phyloP scores from a whole-genome alignment of 2,888 invertebrate species.

The Sarcophaga variegata region DNA sequence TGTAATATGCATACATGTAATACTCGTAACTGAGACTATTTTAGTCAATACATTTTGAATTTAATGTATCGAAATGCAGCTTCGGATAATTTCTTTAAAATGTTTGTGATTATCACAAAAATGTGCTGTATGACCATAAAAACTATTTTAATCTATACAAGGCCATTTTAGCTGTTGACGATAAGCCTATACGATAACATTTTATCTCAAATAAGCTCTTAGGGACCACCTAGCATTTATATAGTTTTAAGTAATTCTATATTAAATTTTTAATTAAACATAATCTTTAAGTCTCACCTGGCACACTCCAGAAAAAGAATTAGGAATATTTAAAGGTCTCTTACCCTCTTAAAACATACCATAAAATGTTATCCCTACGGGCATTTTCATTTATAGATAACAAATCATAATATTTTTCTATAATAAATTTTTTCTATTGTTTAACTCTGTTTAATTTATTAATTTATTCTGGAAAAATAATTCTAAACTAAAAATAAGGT shows the following conservation, averaged over 20 bases:
- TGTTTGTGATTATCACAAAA: no score
- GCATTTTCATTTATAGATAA: neutral
- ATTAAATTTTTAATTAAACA: neutral
- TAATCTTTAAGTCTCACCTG: neutral
- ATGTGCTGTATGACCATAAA: no score
- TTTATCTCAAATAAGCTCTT: neutral
- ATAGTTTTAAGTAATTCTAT: neutral
- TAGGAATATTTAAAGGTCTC: no score
- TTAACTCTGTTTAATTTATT: slow-evolving; percentile 22
- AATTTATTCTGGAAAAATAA: slow-evolving; percentile 21
- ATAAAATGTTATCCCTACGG: neutral
- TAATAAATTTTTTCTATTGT: slow-evolving; percentile 57
- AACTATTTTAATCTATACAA: no score
- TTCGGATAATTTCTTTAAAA: no score
- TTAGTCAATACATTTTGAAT: no score
- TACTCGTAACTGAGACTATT: no score
- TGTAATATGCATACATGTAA: no score
- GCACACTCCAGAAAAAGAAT: no score
- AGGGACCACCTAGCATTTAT: neutral
- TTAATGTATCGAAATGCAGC: no score
- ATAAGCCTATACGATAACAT: no score
- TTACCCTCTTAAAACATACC: neutral
- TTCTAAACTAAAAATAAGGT: slow-evolving; percentile 21
- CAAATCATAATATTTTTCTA: slow-evolving; percentile 43
- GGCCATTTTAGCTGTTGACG: no score